These are phyloP conservation scores for Toxostoma redivivum DNA, from an alignment of 2,113 vertebrate genomes.

Conservation along the genomic window DNA sequence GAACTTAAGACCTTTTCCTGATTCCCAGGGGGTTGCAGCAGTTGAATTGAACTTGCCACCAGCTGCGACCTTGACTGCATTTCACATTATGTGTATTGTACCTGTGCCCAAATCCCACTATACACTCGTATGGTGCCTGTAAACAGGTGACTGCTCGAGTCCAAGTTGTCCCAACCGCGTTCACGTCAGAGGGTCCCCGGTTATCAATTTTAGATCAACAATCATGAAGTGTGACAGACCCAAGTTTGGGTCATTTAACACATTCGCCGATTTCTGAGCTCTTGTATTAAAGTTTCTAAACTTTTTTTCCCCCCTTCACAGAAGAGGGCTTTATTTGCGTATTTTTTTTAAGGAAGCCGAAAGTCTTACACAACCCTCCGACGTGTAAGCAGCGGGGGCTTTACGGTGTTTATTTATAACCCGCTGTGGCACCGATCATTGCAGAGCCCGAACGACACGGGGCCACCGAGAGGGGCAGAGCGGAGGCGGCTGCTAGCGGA, in stretches of 20 bases:
- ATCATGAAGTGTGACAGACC: accelerated
- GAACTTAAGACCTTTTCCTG: neutral
- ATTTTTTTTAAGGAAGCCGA: neutral
- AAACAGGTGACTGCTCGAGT: neutral
- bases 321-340: neutral
- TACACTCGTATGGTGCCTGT: accelerated
- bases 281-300: neutral
- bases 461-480: accelerated
- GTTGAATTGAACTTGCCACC: neutral
- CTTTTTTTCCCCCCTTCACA: accelerated
- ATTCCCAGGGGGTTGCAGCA: neutral
- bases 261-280: neutral
- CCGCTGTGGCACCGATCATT: accelerated
- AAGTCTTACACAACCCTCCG: neutral
- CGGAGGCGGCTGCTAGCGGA: accelerated
- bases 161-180: accelerated
- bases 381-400: neutral
- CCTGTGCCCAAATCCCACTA: neutral
- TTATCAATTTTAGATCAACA: neutral
- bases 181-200: accelerated
- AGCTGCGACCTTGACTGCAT: too few species aligned
- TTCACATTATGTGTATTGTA: accelerated
- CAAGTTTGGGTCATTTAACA: neutral
- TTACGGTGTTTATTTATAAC: neutral
- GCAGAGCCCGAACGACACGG: neutral